A percentile compares a stretch with the other conserved stretches of the same genome.
These are phyloP conservation scores for Elaphurus davidianus DNA, from an alignment of 2,113 vertebrate genomes.

Conservation along the genomic window DNA sequence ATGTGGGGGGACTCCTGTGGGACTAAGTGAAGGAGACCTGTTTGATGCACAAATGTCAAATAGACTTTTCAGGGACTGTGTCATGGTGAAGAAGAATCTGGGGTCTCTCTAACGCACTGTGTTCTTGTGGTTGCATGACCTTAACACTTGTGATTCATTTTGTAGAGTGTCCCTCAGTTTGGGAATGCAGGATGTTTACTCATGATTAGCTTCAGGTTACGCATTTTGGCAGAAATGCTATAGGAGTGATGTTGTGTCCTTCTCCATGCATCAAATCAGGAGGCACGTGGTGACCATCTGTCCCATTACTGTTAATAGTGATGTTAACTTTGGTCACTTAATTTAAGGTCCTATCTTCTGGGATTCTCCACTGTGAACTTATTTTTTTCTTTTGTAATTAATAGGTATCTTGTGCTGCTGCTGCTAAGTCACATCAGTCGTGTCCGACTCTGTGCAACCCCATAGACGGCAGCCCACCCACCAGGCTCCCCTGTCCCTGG, in stretches of 20 bases:
- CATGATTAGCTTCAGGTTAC: not conserved
- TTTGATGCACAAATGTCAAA: not conserved
- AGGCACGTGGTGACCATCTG: not conserved
- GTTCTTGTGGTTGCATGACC: not conserved
- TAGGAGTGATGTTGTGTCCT: not conserved
- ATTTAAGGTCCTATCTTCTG: not conserved
- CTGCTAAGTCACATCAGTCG: too few relatives aligned
- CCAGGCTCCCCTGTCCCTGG: too few relatives aligned
- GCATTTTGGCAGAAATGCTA: not conserved
- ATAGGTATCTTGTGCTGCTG: not conserved
- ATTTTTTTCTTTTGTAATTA: not conserved
- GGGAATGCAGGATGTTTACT: not conserved
- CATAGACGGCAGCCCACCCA: too few relatives aligned
- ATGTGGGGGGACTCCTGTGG: not conserved
- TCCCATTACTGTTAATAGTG: not conserved
- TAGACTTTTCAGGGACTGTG: not conserved
- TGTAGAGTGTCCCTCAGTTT: not conserved
- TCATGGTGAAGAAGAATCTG: not conserved
- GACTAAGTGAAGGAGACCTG: not conserved
- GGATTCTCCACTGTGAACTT: not conserved
- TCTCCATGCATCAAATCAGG: too few relatives aligned
- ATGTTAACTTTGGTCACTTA: not conserved
- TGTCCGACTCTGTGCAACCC: too few relatives aligned
- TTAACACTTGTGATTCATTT: not conserved
- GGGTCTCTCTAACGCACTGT: not conserved